Evolutionary conservation across 2,797 vertebrate genomes (phyloP).

Genomic region (Pteropus rufus): DNA sequence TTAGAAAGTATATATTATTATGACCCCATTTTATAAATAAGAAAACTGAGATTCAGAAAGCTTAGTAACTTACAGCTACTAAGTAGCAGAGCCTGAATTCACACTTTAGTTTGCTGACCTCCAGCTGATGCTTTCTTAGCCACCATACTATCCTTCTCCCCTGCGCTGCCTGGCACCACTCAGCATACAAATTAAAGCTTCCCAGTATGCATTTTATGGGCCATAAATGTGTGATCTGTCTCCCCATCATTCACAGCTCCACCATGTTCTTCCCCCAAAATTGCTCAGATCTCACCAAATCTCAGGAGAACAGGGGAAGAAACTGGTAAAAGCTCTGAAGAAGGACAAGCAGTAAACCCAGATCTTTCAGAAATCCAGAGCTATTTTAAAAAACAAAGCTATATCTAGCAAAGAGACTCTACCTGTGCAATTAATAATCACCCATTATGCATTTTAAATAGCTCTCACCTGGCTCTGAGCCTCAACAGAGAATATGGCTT

Average conservation of each 20-base stretch:
- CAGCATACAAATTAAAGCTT: neutral
- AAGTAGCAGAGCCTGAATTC: neutral
- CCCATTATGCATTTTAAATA: constrained; percentile 34
- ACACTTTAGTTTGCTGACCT: neutral
- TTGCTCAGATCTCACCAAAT: neutral
- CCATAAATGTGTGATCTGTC: neutral
- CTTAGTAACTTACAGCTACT: neutral
- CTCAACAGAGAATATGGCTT: neutral
- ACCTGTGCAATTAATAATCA: constrained; percentile 29
- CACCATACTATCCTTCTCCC: neutral
- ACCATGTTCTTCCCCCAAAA: neutral
- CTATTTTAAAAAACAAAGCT: constrained; percentile 8
- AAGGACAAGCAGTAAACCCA: neutral
- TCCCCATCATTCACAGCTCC: neutral
- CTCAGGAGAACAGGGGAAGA: neutral
- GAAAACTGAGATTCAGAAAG: constrained; percentile 14
- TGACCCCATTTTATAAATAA: neutral
- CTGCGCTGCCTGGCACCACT: neutral
- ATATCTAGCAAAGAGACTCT: neutral
- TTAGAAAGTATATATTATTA: neutral
- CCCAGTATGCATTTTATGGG: neutral
- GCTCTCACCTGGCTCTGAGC: constrained; percentile 1
- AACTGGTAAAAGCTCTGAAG: neutral
- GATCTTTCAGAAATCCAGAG: neutral
- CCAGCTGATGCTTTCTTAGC: neutral